Conservation (phyloP, 2,888 invertebrate genomes). For the Antitype chi region DNA sequence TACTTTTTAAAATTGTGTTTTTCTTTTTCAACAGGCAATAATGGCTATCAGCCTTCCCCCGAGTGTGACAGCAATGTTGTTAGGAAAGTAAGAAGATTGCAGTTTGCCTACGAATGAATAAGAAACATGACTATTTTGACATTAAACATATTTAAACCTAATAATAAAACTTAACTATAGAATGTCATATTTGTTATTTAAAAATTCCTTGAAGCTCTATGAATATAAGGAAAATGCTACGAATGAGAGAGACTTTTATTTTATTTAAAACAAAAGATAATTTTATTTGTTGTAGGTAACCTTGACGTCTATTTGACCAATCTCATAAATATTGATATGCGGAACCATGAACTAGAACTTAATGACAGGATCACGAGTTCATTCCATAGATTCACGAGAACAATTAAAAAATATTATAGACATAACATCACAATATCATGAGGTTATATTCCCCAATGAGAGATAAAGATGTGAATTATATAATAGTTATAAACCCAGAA, state of each 20-base stretch:
- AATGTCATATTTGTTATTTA: background rate
- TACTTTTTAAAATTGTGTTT: too few species aligned
- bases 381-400: conserved; percentile 22
- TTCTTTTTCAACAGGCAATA: too few species aligned
- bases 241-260: background rate
- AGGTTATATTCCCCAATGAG: background rate
- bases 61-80: too few species aligned
- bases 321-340: conserved; percentile 24
- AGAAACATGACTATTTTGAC: too few species aligned
- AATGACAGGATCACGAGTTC: conserved; percentile 43
- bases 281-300: background rate
- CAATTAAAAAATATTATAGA: conserved; percentile 26
- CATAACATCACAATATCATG: background rate
- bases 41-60: too few species aligned
- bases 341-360: conserved; percentile 45
- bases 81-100: too few species aligned
- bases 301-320: conserved; percentile 13
- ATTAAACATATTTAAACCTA: background rate
- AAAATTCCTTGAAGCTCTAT: background rate
- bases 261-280: background rate
- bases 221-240: background rate
- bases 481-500: background rate
- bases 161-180: conserved; percentile 2
- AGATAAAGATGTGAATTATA: background rate
- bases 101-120: too few species aligned